Evolutionary conservation across 2,888 invertebrate genomes (phyloP), one percentile per base, ranked within the genome.

Genomic region (Ophion slaviceki): DNA sequence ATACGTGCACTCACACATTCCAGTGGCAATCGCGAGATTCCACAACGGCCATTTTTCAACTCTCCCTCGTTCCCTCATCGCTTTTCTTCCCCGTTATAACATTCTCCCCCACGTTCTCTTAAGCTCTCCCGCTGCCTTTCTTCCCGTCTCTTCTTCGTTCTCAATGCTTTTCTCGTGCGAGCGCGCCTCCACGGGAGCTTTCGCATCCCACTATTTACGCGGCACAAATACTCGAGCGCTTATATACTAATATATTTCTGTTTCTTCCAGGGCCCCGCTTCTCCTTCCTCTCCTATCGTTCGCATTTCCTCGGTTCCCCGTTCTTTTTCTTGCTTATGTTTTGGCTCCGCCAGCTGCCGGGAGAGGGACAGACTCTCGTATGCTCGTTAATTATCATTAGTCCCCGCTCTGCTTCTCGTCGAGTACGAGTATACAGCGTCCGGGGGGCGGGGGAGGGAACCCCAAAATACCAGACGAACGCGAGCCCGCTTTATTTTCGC

Each of bases 351-450:
- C 83, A 81, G 78, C 80, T 79, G 75, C 57, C 47, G 59, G 47
- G 70, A 61, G 57, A 78, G 78, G 45, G 62, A 32, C 64, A n/a
- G 32, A 67, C 53, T 64, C 72, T 62, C 20, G 72, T 66, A 59
- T 45, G 70, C 81, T 81, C 86, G 84, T 86, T 86, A 81, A 86
- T 84, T 79, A 84, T 86, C 83, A 86, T 86, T 86, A 86, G 78
- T 24, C 71, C 53, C 57, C 47, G 74, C 62, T 66, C 47, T 53
- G 53, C 47, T 70, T 64, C 40, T 68, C 71, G 53, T 53, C 20
- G 59, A 40, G 62, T 40, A 72, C n/a, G 62, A 64, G 36, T 57
- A 62, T 53, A 17, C 17, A 8, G 40, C 40, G 40, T 6, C 8
- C 40, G 40, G 32, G 32, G 32, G 71, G 57, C 14, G 17, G 57